Conservation (phyloP, 2,113 vertebrate species). For the Aegotheles bennettii region DNA sequence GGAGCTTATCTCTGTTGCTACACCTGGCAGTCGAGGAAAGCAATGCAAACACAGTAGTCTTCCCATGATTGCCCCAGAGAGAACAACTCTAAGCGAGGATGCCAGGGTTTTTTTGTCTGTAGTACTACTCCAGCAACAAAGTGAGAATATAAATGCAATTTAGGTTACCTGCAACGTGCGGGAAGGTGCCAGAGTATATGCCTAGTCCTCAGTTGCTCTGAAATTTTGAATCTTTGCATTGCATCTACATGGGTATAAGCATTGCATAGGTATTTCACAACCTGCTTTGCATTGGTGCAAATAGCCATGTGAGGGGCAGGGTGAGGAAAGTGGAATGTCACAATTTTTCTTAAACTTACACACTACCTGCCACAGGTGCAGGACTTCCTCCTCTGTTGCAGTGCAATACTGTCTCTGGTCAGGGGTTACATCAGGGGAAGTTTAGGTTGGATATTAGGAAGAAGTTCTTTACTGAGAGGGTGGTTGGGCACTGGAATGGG, state of each 20-base stretch:
- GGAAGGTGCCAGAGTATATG: not conserved
- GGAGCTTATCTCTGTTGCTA: slow-evolving; percentile 45
- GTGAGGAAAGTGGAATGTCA: not conserved
- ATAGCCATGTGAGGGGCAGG: not conserved
- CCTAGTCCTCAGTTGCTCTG: not conserved
- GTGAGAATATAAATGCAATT: not conserved
- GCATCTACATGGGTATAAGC: not conserved
- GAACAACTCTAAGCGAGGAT: not conserved
- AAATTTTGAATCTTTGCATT: not conserved
- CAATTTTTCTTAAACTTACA: not conserved
- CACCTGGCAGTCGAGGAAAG: slow-evolving; percentile 4
- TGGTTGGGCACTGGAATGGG: too few species aligned
- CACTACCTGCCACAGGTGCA: not conserved
- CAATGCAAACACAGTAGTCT: not conserved
- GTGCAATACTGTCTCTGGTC: not conserved
- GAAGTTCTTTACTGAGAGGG: too few species aligned
- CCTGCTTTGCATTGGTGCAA: not conserved
- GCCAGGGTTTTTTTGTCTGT: not conserved
- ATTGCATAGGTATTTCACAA: not conserved
- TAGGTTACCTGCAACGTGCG: not conserved
- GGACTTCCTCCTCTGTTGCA: not conserved
- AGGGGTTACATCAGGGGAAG: too few species aligned
- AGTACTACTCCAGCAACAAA: not conserved
- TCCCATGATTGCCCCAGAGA: not conserved
- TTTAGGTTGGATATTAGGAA: too few species aligned